These are phyloP conservation scores for Brachionus paranguensis DNA, from an alignment of 1,140 invertebrate genomes.

Conservation along the genomic window DNA sequence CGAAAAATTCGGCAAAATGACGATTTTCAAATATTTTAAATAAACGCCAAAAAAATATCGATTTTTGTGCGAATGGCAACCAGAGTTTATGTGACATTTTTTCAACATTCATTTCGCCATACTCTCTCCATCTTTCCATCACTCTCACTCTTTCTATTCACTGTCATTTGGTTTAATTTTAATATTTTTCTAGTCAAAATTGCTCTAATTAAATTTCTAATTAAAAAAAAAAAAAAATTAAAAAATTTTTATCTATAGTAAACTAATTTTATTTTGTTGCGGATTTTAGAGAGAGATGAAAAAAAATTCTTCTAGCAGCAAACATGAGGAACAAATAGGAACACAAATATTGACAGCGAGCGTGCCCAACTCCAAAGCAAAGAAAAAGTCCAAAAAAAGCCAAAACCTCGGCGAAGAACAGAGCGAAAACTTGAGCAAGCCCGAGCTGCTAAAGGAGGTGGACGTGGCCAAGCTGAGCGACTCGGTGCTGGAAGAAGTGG, in stretches of 20 bases:
- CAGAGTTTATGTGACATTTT: background rate
- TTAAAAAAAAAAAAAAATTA: background rate
- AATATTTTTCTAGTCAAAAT: background rate
- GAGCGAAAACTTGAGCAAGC: background rate
- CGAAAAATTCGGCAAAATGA: background rate
- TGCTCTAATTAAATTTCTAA: background rate
- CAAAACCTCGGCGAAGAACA: background rate
- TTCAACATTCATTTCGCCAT: background rate
- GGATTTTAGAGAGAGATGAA: background rate
- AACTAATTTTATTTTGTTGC: background rate
- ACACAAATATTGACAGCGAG: background rate
- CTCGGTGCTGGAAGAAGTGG: background rate
- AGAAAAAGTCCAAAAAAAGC: slow-evolving; percentile 14
- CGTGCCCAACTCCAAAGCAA: background rate
- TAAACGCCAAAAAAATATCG: background rate
- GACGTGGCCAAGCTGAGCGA: background rate
- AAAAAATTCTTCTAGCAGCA: background rate
- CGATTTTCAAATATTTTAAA: background rate
- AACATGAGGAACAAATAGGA: background rate
- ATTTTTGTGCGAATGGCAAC: background rate
- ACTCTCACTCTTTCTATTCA: background rate
- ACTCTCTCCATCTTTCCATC: background rate
- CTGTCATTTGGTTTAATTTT: background rate
- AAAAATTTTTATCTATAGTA: background rate
- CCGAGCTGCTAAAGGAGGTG: background rate